Evolutionary conservation across 2,888 invertebrate species (phyloP).

Genomic region (Scaptomyza polygonia): DNA sequence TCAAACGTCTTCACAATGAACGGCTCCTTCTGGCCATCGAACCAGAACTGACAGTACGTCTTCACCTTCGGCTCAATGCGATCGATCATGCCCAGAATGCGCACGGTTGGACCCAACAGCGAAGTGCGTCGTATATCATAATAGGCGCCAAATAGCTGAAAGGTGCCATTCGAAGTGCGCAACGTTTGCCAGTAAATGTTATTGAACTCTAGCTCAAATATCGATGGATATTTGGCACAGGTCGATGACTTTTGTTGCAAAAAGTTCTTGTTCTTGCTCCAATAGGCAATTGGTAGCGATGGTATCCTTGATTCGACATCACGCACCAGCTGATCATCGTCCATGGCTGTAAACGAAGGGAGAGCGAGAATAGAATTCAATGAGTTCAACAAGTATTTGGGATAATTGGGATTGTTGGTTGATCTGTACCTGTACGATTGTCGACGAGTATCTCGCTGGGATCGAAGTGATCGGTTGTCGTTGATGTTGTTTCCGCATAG

Average conservation of each 20-base stretch:
- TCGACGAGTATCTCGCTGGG: slow-evolving; percentile 84
- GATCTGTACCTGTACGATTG: slow-evolving; percentile 83
- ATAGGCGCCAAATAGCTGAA: slow-evolving; percentile 95
- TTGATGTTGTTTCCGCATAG: slow-evolving; percentile 83
- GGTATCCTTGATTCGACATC: slow-evolving; percentile 92
- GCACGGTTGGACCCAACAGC: slow-evolving; percentile 91
- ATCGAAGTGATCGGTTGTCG: slow-evolving; percentile 84
- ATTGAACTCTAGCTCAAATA: slow-evolving; percentile 96
- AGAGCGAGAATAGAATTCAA: neutral
- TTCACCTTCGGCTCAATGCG: slow-evolving; percentile 92
- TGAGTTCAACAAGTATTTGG: neutral
- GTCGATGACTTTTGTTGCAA: slow-evolving; percentile 86
- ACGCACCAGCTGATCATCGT: slow-evolving; percentile 90
- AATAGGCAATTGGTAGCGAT: slow-evolving; percentile 93
- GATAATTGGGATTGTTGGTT: neutral
- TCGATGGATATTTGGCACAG: slow-evolving; percentile 93
- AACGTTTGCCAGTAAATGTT: slow-evolving; percentile 97
- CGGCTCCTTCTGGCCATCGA: slow-evolving; percentile 92
- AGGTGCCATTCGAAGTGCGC: slow-evolving; percentile 92
- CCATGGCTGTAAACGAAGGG: slow-evolving; percentile 79
- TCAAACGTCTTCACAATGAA: slow-evolving; percentile 92
- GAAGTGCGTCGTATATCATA: slow-evolving; percentile 92
- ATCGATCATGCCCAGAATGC: slow-evolving; percentile 95
- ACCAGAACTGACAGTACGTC: slow-evolving; percentile 96
- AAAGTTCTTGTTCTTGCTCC: slow-evolving; percentile 91